Evolutionary conservation across 2,888 invertebrate genomes (phyloP).

Genomic region (Microdon myrmicae): DNA sequence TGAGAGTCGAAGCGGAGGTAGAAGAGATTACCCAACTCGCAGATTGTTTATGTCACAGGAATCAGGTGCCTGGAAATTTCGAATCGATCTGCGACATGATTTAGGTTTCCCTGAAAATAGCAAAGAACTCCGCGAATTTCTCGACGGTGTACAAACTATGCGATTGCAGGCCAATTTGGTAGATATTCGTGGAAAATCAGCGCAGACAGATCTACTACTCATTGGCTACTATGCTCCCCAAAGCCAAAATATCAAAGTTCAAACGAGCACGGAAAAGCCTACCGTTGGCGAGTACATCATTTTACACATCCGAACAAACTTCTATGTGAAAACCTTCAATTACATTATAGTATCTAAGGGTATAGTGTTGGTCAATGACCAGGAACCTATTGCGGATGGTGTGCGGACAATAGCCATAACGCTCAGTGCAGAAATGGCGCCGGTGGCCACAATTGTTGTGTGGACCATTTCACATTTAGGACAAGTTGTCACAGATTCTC

Average conservation of each 20-base stretch:
- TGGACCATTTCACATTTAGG: constrained; percentile 87
- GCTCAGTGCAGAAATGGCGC: constrained; percentile 90
- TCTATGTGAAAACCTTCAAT: constrained; percentile 87
- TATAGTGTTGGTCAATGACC: constrained; percentile 84
- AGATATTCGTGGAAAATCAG: constrained; percentile 76
- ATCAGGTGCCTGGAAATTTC: constrained; percentile 84
- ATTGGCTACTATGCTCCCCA: constrained; percentile 84
- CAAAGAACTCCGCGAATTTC: constrained; percentile 71
- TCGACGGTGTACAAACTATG: constrained; percentile 76
- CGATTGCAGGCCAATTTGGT: constrained; percentile 75
- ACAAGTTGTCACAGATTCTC: constrained; percentile 88
- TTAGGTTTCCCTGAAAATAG: constrained; percentile 69
- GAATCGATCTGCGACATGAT: constrained; percentile 78
- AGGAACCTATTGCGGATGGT: constrained; percentile 82
- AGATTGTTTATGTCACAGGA: constrained; percentile 74
- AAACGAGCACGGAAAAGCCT: constrained; percentile 84
- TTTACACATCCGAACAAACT: constrained; percentile 92
- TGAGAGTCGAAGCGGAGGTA: constrained; percentile 73
- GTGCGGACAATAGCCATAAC: constrained; percentile 85
- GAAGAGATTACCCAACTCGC: constrained; percentile 73
- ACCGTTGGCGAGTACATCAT: constrained; percentile 94
- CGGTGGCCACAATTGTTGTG: constrained; percentile 88
- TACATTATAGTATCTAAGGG: constrained; percentile 94
- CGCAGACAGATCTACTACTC: constrained; percentile 76
- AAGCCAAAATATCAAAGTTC: constrained; percentile 84